Evolutionary conservation across 2,113 vertebrate species (phyloP).

Genomic region (Gobio gobio): DNA sequence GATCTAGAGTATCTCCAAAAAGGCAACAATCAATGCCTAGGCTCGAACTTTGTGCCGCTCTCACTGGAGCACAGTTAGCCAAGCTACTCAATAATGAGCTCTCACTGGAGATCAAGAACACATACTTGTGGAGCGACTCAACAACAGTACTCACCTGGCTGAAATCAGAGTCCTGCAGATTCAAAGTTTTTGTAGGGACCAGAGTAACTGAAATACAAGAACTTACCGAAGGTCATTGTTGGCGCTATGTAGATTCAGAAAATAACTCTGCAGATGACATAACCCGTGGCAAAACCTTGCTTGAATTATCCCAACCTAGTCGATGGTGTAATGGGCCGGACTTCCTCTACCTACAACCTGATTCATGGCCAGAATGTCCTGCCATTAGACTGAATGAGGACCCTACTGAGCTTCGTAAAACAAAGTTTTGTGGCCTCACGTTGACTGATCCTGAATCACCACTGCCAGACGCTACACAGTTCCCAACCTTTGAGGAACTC

Average conservation of each 20-base stretch:
- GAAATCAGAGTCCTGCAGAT: conserved; percentile 36
- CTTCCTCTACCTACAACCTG: conserved; percentile 3
- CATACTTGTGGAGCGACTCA: not conserved
- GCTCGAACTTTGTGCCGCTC: conserved; percentile 25
- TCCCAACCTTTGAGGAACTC: conserved; percentile 6
- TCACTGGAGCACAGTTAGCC: conserved; percentile 29
- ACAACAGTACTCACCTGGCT: conserved; percentile 38
- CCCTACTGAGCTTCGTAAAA: not conserved
- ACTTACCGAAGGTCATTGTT: no score
- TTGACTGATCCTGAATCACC: not conserved
- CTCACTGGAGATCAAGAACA: conserved; percentile 6
- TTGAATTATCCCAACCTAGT: not conserved
- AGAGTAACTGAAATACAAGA: conserved; percentile 54
- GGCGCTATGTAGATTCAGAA: no score
- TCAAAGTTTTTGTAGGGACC: not conserved
- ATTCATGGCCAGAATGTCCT: not conserved
- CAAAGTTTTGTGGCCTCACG: not conserved
- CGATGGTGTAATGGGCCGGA: no score
- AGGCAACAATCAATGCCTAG: conserved; percentile 26
- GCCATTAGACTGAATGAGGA: not conserved
- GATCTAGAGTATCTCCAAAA: conserved; percentile 25
- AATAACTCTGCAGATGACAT: not conserved
- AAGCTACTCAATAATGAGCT: conserved; percentile 26
- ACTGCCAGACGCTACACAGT: not conserved
- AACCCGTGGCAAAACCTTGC: not conserved